Evolutionary conservation across 2,888 invertebrate species (phyloP).

Genomic region (Synergus gifuensis): DNA sequence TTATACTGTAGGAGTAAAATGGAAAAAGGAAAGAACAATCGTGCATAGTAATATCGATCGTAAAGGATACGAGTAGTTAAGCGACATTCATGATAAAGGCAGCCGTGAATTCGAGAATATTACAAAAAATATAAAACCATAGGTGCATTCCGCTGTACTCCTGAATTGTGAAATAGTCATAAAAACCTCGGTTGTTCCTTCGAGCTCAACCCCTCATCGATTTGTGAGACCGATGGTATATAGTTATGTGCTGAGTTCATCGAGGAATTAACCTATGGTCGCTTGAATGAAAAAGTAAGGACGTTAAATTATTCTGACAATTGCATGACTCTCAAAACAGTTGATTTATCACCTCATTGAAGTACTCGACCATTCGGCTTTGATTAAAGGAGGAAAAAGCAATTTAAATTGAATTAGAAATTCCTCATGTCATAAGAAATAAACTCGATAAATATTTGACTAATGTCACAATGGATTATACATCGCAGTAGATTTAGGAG

Average conservation of each 20-base stretch:
- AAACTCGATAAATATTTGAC: too few relatives aligned
- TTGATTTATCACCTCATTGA: background rate
- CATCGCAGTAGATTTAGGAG: background rate
- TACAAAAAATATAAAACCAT: background rate
- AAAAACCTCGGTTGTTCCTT: background rate
- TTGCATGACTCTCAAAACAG: background rate
- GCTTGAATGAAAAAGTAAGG: too few relatives aligned
- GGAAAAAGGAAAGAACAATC: background rate
- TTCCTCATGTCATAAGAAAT: too few relatives aligned
- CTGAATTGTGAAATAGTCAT: conserved; percentile 4
- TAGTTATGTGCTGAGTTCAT: conserved; percentile 1
- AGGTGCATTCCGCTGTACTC: background rate
- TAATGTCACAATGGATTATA: too few relatives aligned
- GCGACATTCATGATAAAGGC: background rate
- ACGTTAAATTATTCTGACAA: conserved; percentile 7
- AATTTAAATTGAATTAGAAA: too few relatives aligned
- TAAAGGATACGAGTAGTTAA: background rate
- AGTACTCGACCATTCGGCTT: background rate
- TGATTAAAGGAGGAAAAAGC: background rate
- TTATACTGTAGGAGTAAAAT: background rate
- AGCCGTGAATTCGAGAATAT: background rate
- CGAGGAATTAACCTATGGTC: background rate
- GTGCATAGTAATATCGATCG: background rate
- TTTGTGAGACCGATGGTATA: background rate
- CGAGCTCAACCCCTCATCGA: background rate